Evolutionary conservation across 1,140 invertebrate genomes (phyloP), one percentile per base, ranked within the genome.

Genomic region (Brachionus calyciflorus): DNA sequence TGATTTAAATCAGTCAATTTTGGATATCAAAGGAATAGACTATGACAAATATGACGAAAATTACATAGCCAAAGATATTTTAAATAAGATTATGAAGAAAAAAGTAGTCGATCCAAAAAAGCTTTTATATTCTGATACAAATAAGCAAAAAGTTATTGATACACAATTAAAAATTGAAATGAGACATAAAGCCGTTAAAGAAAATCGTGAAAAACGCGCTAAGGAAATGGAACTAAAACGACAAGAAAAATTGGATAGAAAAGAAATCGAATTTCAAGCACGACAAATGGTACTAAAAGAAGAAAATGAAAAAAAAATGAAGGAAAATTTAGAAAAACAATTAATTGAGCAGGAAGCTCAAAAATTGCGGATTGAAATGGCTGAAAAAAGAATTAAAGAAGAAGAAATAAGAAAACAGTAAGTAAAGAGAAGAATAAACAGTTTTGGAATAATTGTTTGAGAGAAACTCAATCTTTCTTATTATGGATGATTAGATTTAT

Each of bases 261-360:
- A 83, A 78, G 81, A 83, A 65, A 81, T 81, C 6, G 80, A 81
- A 26, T 77, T 80, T 26, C 69, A 81, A 28, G 83, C 83, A 4
- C 80, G 81, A 76, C 79, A 82, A 60, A 79, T 83, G 7, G 69
- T 84, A 26, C 41, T 82, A 51, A 81, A 81, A 79, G 83, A 85
- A 63, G 81, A 83, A 49, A 79, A 80, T 55, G 79, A 81, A 12
- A 82, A 81, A 78, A 76, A 80, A 21, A 30, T 80, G 14, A 79
- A 79, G 19, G 77, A 41, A 24, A 82, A 80, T 63, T 78, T 78
- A 77, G 84, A 85, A 73, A 83, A 85, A 44, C 78, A 80, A 75
- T 78, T 80, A 33, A 80, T 84, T 10, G 80, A 81, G 40, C 81
- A 81, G 78, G 82, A 84, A 77, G 84, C 84, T 81, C 78, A 80